phyloP scores from a whole-genome alignment of 2,797 vertebrate genomes.

The Ataeniobius toweri region DNA sequence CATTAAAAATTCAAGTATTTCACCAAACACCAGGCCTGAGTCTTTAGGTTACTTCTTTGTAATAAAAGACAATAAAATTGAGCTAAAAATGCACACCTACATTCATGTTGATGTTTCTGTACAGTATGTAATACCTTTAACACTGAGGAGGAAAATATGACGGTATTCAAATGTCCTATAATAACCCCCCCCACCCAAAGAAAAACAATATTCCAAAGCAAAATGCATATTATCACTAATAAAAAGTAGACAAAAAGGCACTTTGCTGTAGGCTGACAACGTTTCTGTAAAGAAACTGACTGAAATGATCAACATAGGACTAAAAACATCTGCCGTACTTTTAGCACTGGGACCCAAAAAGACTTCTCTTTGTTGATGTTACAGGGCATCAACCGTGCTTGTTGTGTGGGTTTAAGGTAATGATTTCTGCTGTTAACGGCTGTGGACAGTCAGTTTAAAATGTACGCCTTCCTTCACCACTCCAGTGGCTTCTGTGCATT shows the following conservation, averaged over 20 bases:
- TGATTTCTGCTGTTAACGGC: neutral
- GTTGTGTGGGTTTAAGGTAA: neutral
- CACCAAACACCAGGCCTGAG: slow-evolving; percentile 42
- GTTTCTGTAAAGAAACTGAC: neutral
- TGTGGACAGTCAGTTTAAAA: neutral
- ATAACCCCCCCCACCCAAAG: neutral
- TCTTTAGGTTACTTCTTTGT: neutral
- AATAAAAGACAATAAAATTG: neutral
- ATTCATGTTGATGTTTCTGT: neutral
- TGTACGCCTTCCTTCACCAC: neutral
- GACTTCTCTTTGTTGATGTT: neutral
- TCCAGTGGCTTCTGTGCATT: too few species aligned
- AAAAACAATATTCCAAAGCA: neutral
- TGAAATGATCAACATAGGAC: neutral
- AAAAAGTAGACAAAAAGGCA: neutral
- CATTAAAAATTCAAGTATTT: slow-evolving; percentile 66
- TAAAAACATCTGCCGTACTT: too few species aligned
- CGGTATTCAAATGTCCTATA: neutral
- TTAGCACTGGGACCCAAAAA: neutral
- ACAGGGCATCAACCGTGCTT: neutral
- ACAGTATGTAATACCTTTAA: neutral
- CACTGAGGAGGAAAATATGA: neutral
- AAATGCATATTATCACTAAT: neutral
- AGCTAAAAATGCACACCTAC: neutral
- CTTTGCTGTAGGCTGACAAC: neutral